Evolutionary conservation across 2,113 vertebrate genomes (phyloP), one percentile per base, ranked within the genome.

Genomic region (Seriola quinqueradiata): DNA sequence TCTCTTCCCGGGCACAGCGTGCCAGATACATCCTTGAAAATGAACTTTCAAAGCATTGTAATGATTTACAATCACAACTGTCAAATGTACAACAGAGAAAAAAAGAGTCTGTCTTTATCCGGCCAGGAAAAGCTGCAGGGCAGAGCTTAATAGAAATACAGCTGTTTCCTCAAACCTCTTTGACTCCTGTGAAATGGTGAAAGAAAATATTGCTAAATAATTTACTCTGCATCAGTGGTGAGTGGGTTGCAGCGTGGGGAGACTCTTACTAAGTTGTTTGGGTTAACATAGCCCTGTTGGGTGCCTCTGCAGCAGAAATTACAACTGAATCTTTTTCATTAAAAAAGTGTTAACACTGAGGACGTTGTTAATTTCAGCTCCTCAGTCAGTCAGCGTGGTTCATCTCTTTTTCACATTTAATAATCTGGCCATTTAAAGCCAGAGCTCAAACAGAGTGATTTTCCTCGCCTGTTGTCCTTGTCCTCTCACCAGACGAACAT

Each of bases 81-180:
- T 90, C 87, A 81, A 81, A 80, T 59, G 44, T 70, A 80, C 59
- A n/a, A 70, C 46, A 50, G 61, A 71, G 59, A 50, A 46, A 73
- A 50, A 73, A 66, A 46, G 42, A 52, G 68, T 44, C 65, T 32
- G 71, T 84, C 78, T 75, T 82, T 65, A 71, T 86, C 83, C 44
- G 77, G 64, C 21, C 84, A 82, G 93, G 90, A 92, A 93, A 88
- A 75, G 85, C 89, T 81, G 65, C 72, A 63, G 77, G 84, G 79
- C 74, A 77, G 79, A 52, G 78, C 81, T 89, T 81, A 54, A 63
- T 72, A 89, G 83, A 88, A 83, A 66, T 66, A 71, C 91, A 95
- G 95, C 90, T 94, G 94, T 93, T 95, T 95, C 94, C 94, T 94
- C 70, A 64, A 90, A 89, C 75, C 83, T 63, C 60, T 83, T 67